These are phyloP conservation scores for Platyrinchus mystaceus DNA, from an alignment of 2,797 vertebrate species.

Conservation along the genomic window DNA sequence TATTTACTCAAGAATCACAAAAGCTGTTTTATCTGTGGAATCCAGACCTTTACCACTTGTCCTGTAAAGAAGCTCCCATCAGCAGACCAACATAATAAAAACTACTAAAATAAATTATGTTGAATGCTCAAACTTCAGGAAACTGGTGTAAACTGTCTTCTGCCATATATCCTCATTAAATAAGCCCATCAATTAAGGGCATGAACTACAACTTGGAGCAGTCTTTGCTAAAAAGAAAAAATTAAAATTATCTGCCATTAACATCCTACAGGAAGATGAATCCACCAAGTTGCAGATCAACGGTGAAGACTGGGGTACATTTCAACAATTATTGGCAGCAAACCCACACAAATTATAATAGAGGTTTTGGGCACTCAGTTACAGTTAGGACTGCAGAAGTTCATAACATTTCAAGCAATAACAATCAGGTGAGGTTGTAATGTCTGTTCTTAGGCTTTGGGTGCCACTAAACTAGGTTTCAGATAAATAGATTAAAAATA, in stretches of 20 bases:
- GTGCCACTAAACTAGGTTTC: background rate
- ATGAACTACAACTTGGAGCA: background rate
- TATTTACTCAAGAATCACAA: constrained; percentile 8
- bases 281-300: background rate
- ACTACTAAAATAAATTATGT: background rate
- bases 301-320: background rate
- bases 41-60: background rate
- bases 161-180: background rate
- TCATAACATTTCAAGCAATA: background rate
- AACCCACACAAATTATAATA: background rate
- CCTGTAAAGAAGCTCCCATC: background rate
- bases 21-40: background rate
- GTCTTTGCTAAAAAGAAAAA: background rate
- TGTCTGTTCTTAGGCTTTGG: background rate
- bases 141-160: background rate
- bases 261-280: background rate
- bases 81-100: background rate
- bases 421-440: background rate
- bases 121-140: background rate
- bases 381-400: background rate
- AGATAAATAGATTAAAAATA: background rate
- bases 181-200: background rate
- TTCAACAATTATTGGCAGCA: background rate
- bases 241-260: background rate
- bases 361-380: background rate